phyloP scores from a whole-genome alignment of 2,888 invertebrate species.

The Atrina japonica region DNA sequence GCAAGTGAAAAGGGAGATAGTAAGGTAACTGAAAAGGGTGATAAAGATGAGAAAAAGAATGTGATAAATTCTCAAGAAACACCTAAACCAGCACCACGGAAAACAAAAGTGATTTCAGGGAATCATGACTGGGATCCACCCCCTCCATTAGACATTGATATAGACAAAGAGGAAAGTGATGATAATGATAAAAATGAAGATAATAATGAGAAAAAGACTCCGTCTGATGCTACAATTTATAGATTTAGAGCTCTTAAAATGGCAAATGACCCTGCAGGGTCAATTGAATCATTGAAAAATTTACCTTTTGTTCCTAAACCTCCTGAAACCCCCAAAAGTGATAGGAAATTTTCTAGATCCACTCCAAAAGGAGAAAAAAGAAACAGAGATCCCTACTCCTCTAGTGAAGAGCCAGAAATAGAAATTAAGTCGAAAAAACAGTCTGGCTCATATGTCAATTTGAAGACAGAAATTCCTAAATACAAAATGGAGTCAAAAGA shows the following conservation, averaged over 20 bases:
- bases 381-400: conserved; percentile 62
- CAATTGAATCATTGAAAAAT: conserved; percentile 66
- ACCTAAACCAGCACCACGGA: conserved; percentile 48
- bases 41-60: background rate
- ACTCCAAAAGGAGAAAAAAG: conserved; percentile 64
- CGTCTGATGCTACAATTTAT: conserved; percentile 66
- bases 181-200: conserved; percentile 43
- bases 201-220: conserved; percentile 48
- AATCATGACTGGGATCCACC: conserved; percentile 50
- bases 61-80: conserved; percentile 50
- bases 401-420: conserved; percentile 66
- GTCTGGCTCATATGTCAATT: conserved; percentile 34
- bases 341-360: conserved; percentile 38
- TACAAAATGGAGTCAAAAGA: conserved; percentile 11
- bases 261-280: conserved; percentile 60
- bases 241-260: conserved; percentile 65
- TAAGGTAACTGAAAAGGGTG: conserved; percentile 18
- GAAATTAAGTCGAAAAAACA: conserved; percentile 59
- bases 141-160: conserved; percentile 54
- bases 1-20: conserved; percentile 21
- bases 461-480: conserved; percentile 17
- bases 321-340: conserved; percentile 63
- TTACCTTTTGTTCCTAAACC: conserved; percentile 71
- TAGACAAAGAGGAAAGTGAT: conserved; percentile 45
- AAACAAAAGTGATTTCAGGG: conserved; percentile 29